Percentiles rank a stretch among this genome's conserved stretches.
Conservation (phyloP, 2,888 invertebrate genomes). For the Argyresthia goedartella region DNA sequence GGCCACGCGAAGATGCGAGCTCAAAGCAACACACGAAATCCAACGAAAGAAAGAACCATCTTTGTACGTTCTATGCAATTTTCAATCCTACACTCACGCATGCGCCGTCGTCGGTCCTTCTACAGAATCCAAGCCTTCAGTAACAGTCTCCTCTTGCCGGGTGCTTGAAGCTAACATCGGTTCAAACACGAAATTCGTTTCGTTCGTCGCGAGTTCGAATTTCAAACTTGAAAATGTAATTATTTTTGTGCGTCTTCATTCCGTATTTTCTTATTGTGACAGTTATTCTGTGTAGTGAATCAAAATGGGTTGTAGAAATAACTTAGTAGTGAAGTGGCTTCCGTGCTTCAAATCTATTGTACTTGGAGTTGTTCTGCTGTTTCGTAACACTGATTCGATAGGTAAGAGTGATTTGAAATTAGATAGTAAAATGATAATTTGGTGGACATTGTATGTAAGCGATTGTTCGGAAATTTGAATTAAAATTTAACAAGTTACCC, state of each 20-base stretch:
- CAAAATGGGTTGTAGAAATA: conserved; percentile 12
- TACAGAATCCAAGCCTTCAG: background rate
- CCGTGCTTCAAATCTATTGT: conserved; percentile 29
- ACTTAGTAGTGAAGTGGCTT: conserved; percentile 44
- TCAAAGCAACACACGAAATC: background rate
- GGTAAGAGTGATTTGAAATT: conserved; percentile 35
- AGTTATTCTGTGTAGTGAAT: conserved; percentile 20
- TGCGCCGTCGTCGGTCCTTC: background rate
- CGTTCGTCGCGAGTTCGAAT: conserved; percentile 12
- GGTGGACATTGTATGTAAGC: too few species aligned
- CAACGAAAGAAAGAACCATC: background rate
- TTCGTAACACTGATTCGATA: conserved; percentile 52
- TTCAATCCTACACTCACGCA: background rate
- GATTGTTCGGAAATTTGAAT: too few species aligned
- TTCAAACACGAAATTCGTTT: conserved; percentile 14
- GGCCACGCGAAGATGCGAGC: too few species aligned
- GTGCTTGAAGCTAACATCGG: background rate
- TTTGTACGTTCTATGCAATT: background rate
- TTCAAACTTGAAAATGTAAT: conserved; percentile 6
- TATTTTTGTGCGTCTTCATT: background rate
- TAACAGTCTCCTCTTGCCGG: background rate
- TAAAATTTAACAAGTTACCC: too few species aligned
- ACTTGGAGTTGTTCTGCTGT: conserved; percentile 59
- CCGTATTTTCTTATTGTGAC: conserved; percentile 12
- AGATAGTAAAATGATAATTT: background rate